Base-by-base conservation (phyloP, 1,140 invertebrate species). In the Teleopsis dalmanni region DNA sequence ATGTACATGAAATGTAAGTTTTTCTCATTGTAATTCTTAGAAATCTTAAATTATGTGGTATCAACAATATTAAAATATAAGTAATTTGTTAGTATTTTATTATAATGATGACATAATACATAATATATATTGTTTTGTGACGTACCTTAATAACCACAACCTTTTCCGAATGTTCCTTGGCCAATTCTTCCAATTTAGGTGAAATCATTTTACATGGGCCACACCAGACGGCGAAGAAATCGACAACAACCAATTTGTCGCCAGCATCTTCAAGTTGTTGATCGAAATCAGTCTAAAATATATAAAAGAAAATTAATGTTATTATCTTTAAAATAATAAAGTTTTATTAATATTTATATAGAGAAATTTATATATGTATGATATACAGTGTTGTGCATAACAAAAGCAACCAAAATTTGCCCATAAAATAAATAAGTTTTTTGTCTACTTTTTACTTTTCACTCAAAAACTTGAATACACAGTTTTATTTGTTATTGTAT, bases 181-280 rank as follows among this genome's bases (percentile, higher is more conserved):
- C 72, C 19, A 85, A 65, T 60, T 83, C 82, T 51, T 83, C 81
- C 35, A 88, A 66, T 58, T 81, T 84, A 6, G 95, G 95, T 6
- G 83, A 81, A 72, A 98, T 96, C 73, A 84, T 79, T 72, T 89
- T 91, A 77, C 95, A 98, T 10, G 95, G 95, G 1, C 92, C 93
- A 73, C 88, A 91, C 88, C 88, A 91, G 43, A 80, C 60, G 54
- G 67, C 67, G 71, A 81, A 84, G 71, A 93, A 91, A 65, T 96
- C 91, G 47, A 98, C 82, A 19, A 97, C 82, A 21, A 97, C 85
- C 57, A 98, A 73, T 60, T 87, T 88, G 14, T 79, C 74, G 13
- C 87, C 89, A 31, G 91, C 88, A 52, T 83, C 82, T 1, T 72
- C 67, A 40, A 95, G 73, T 71, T 86, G 81, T 21, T 60, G 66